These are phyloP conservation scores for Eucera pruinosa DNA, from an alignment of 2,888 invertebrate genomes.

Conservation along the genomic window DNA sequence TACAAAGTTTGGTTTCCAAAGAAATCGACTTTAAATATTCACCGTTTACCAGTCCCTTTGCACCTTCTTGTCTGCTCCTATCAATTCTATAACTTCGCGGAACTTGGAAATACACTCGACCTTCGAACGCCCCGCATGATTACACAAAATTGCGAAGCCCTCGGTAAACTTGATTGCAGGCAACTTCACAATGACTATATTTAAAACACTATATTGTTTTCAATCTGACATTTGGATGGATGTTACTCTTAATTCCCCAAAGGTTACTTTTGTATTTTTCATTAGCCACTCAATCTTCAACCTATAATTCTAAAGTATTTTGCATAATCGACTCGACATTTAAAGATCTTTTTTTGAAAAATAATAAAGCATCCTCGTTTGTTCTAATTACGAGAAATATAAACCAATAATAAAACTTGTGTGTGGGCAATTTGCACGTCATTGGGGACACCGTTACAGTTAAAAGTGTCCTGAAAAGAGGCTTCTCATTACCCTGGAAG, in stretches of 20 bases:
- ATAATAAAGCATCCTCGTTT: background rate
- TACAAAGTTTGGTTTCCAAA: too few relatives aligned
- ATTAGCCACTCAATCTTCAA: background rate
- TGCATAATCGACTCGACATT: background rate
- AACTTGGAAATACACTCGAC: background rate
- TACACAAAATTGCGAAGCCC: background rate
- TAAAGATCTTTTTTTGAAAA: background rate
- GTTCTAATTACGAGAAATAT: background rate
- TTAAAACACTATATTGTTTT: background rate
- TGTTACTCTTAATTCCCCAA: background rate
- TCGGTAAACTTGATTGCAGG: background rate
- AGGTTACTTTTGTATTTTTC: background rate
- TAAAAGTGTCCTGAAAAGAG: conserved; percentile 14
- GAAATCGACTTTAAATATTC: too few relatives aligned
- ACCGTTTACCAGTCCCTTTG: too few relatives aligned
- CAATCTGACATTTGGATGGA: background rate
- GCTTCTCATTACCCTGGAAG: conserved; percentile 9
- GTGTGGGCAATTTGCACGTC: conserved; percentile 10
- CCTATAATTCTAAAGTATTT: background rate
- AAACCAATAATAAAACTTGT: background rate
- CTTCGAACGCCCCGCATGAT: background rate
- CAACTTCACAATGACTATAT: too few relatives aligned
- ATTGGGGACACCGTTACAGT: conserved; percentile 7
- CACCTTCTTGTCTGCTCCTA: background rate
- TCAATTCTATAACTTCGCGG: background rate